Conservation (phyloP, 2,113 vertebrate species). For the Aythya baeri region DNA sequence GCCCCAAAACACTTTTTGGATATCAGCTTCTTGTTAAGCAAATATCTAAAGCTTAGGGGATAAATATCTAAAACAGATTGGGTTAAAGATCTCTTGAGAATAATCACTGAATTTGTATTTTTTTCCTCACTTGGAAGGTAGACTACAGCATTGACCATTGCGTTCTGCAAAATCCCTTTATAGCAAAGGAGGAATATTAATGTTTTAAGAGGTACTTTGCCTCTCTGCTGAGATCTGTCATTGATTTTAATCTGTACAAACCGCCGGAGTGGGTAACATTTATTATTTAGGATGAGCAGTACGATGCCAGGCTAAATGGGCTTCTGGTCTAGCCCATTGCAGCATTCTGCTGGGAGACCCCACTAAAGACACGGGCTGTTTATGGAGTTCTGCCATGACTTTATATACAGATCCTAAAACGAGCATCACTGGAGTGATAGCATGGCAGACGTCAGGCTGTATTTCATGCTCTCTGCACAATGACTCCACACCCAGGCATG, state of each 20-base stretch:
- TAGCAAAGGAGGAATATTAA: constrained; percentile 22
- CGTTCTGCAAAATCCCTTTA: neutral
- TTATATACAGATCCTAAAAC: neutral
- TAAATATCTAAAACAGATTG: neutral
- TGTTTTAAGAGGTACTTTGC: constrained; percentile 42
- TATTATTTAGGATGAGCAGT: constrained; percentile 55
- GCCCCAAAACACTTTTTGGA: neutral
- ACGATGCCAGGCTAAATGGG: constrained; percentile 13
- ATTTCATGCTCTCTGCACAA: neutral
- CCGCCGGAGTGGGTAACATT: constrained; percentile 14
- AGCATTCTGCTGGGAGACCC: neutral
- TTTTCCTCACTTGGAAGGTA: neutral
- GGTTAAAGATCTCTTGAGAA: neutral
- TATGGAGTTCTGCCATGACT: neutral
- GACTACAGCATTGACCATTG: neutral
- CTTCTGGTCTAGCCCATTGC: neutral
- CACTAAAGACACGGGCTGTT: neutral
- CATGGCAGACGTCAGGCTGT: neutral
- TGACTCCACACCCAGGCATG: neutral
- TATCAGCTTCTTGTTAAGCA: neutral
- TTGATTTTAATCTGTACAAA: constrained; percentile 26
- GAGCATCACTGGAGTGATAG: neutral
- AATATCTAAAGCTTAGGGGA: neutral
- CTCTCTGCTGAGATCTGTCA: neutral
- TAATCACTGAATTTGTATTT: neutral